These are phyloP conservation scores for Cephus spinipes DNA, from an alignment of 2,888 invertebrate genomes.

Conservation along the genomic window DNA sequence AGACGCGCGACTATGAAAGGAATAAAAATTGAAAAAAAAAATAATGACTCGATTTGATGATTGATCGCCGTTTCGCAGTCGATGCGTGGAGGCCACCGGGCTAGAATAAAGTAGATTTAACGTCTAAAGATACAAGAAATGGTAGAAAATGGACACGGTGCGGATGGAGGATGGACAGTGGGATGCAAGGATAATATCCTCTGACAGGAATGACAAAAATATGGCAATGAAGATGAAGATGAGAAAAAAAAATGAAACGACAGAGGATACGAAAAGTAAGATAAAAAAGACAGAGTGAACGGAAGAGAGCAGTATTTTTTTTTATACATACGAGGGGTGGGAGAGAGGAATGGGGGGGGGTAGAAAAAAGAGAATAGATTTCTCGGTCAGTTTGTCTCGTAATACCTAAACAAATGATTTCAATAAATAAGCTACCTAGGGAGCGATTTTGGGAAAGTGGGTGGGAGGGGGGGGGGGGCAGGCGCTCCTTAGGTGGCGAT, in stretches of 20 bases:
- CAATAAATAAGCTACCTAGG: conserved; percentile 65
- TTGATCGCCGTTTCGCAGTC: conserved; percentile 12
- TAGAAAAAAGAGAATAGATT: conserved; percentile 24
- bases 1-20: neutral
- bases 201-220: neutral
- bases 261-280: conserved; percentile 27
- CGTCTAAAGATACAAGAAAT: conserved; percentile 16
- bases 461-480: conserved; percentile 34
- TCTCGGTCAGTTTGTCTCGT: conserved; percentile 37
- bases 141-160: conserved; percentile 6
- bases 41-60: conserved; percentile 6
- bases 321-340: conserved; percentile 10
- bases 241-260: conserved; percentile 22
- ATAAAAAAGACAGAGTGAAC: conserved; percentile 29
- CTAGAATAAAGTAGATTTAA: conserved; percentile 24
- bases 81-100: conserved; percentile 37
- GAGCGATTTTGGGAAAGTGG: conserved; percentile 43
- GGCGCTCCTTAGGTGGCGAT: conserved; percentile 56
- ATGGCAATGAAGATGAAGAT: neutral
- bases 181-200: neutral
- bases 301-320: conserved; percentile 37
- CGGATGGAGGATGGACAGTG: neutral
- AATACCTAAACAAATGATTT: conserved; percentile 59
- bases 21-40: conserved; percentile 10
- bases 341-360: conserved; percentile 11